Conservation (phyloP, 2,888 invertebrate genomes). For the Lissonota sp. region DNA sequence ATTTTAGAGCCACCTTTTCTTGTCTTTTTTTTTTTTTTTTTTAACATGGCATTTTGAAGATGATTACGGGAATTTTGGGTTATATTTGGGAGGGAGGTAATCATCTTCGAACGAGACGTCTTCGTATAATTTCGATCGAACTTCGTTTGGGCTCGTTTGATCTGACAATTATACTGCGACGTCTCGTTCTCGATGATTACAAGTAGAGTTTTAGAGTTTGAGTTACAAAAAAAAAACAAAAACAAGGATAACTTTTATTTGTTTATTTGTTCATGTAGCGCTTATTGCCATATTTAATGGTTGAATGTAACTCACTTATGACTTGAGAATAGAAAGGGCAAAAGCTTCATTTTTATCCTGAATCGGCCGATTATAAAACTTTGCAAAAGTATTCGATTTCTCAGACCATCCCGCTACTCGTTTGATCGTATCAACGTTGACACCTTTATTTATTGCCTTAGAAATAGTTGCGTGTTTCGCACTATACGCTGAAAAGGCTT, state of each 20-base stretch:
- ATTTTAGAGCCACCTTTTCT: neutral
- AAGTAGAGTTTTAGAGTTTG: constrained; percentile 12
- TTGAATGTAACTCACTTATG: neutral
- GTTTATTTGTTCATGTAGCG: neutral
- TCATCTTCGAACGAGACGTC: neutral
- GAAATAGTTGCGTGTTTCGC: constrained; percentile 25
- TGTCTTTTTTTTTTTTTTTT: neutral
- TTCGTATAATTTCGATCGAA: too few relatives aligned
- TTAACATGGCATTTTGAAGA: neutral
- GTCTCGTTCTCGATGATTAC: constrained; percentile 31
- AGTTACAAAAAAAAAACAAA: neutral
- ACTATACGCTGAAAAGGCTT: constrained; percentile 24
- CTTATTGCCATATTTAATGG: neutral
- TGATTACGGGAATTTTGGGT: constrained; percentile 1
- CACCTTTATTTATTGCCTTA: constrained; percentile 12
- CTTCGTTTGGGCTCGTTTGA: constrained; percentile 6
- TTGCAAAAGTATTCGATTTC: constrained; percentile 14
- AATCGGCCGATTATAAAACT: constrained; percentile 20
- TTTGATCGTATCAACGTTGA: constrained; percentile 27
- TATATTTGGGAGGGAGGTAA: neutral
- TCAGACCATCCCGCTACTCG: constrained; percentile 16
- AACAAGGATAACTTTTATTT: constrained; percentile 5
- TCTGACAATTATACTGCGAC: constrained; percentile 11
- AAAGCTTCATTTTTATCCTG: constrained; percentile 10
- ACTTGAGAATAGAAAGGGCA: neutral